Evolutionary conservation across 1,140 invertebrate species (phyloP).

Genomic region (Helicoverpa zea): DNA sequence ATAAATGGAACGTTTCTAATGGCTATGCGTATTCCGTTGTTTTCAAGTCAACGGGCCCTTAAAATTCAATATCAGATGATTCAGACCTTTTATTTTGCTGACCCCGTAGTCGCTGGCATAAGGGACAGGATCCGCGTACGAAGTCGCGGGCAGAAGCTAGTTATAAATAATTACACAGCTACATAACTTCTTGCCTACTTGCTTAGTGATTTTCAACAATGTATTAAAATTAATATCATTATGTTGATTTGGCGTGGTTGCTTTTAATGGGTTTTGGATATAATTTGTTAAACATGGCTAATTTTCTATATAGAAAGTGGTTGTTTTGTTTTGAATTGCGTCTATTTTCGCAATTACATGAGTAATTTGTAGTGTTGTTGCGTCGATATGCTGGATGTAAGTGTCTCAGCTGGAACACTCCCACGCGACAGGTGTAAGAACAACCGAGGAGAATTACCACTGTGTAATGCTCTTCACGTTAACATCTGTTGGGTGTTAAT

Average conservation of each 20-base stretch:
- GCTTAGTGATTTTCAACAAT: slow-evolving; percentile 57
- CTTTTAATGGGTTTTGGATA: slow-evolving; percentile 36
- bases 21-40: too few species aligned
- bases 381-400: slow-evolving; percentile 9
- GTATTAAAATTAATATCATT: slow-evolving; percentile 49
- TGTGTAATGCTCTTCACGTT: background rate
- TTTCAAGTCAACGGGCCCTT: too few species aligned
- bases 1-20: too few species aligned
- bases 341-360: slow-evolving; percentile 11
- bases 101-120: too few species aligned
- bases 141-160: too few species aligned
- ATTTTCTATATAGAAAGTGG: slow-evolving; percentile 21
- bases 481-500: background rate
- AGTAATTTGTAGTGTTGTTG: slow-evolving; percentile 13
- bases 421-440: slow-evolving; percentile 48
- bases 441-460: background rate
- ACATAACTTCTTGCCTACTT: slow-evolving; percentile 57
- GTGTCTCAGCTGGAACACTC: slow-evolving; percentile 18
- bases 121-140: too few species aligned
- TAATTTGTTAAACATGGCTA: slow-evolving; percentile 1
- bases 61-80: too few species aligned
- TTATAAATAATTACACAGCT: slow-evolving; percentile 64
- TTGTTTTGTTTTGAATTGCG: slow-evolving; percentile 3
- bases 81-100: too few species aligned
- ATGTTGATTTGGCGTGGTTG: slow-evolving; percentile 37